Base-by-base conservation (phyloP, 2,797 vertebrate species). In the Danio kyathit region DNA sequence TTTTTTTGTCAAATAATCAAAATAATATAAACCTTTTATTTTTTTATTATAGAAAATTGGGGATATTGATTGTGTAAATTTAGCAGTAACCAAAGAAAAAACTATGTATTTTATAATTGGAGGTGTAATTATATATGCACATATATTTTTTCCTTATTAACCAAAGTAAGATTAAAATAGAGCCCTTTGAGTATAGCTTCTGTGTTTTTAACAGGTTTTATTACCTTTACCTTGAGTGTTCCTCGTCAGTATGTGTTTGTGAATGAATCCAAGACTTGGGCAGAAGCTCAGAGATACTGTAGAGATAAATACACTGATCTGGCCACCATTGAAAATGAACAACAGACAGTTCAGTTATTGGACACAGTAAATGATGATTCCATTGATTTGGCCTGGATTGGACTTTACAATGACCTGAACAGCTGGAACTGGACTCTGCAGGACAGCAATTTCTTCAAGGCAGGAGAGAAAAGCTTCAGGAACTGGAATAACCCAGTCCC, bases 341-440 rank as follows among this genome's bases (percentile, higher is more conserved):
- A 66, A 0, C 70, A 88, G 16, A 61, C 57, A 8, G 0, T 38
- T 9, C 56, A 5, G 5, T 41, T 89, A 38, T n/a, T 70, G 5
- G 59, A 70, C 3, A 19, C 7, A 17, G 6, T 19, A 49, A 17
- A 77, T 11, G 44, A 73, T 41, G 46, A 41, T 7, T 72, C 29
- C 8, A 72, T 6, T 48, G 71, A 49, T 0, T 41, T 16, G 17
- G 59, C 40, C 2, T 91, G 89, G 89, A 86, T 90, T 6, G 88
- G 88, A 9, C 84, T 92, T 51, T 54, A 74, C 56, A 86, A 88
- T 51, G 16, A 85, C 57, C 3, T 46, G 11, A 65, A 1, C 3
- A 66, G 2, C 5, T 92, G 88, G 89, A 84, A 41, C 41, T 91
- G 92, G 91, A 17, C 54, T 0, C 56, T 80, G 6, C 76, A 52